phyloP scores from a whole-genome alignment of 2,113 vertebrate species.

The Erythrocercus mccallii region DNA sequence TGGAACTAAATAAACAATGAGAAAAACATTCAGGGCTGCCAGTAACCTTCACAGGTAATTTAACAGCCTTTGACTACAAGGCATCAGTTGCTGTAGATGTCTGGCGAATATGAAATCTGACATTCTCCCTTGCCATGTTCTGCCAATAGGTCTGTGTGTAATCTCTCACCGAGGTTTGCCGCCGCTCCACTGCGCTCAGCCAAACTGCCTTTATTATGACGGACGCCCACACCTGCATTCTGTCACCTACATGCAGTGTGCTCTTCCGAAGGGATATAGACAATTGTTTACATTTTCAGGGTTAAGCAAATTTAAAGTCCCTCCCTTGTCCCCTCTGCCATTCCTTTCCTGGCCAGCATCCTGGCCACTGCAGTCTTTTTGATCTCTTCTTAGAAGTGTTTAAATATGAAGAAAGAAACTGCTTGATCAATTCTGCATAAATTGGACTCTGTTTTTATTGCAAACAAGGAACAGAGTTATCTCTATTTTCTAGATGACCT shows the following conservation, averaged over 20 bases:
- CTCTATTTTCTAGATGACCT: neutral
- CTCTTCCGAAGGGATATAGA: neutral
- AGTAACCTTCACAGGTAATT: constrained; percentile 78
- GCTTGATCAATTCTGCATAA: neutral
- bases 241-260: neutral
- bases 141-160: constrained; percentile 35
- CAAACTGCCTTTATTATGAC: constrained; percentile 24
- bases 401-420: neutral
- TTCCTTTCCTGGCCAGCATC: neutral
- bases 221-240: constrained; percentile 31
- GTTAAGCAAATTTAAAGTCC: neutral
- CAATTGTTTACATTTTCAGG: neutral
- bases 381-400: neutral
- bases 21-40: constrained; percentile 73
- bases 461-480: neutral
- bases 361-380: neutral
- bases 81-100: constrained; percentile 72
- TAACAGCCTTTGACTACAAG: constrained; percentile 73
- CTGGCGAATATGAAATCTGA: constrained; percentile 73
- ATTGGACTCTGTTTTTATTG: neutral
- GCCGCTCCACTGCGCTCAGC: constrained; percentile 14
- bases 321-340: neutral
- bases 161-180: constrained; percentile 33
- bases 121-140: constrained; percentile 69
- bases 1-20: constrained; percentile 78